Conservation (phyloP, 2,888 invertebrate species). For the Pherbina coryleti region DNA sequence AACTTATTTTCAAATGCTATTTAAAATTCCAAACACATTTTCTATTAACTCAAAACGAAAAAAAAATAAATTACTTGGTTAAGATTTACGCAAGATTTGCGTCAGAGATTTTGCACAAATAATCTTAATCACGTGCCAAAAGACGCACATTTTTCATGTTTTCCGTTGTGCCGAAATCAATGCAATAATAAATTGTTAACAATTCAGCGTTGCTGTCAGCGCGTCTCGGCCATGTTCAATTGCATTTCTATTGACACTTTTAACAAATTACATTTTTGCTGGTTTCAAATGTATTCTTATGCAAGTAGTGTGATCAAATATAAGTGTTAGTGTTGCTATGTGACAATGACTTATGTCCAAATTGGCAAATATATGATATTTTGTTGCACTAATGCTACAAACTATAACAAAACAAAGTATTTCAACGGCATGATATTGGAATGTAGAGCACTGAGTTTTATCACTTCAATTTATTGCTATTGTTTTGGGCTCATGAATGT, state of each 20-base stretch:
- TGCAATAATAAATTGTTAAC: conserved; percentile 16
- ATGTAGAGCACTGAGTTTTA: too few relatives aligned
- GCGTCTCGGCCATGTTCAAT: not conserved
- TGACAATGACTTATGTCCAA: not conserved
- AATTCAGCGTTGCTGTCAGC: not conserved
- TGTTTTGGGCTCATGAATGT: too few relatives aligned
- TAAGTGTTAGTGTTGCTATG: too few relatives aligned
- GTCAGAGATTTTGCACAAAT: not conserved
- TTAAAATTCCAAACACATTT: conserved; percentile 15
- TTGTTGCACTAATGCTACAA: not conserved
- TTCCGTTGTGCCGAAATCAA: conserved; percentile 1
- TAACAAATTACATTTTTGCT: conserved; percentile 11
- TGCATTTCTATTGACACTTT: conserved; percentile 10
- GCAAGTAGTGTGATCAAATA: too few relatives aligned
- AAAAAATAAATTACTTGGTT: not conserved
- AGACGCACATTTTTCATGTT: conserved; percentile 11
- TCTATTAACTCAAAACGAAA: conserved; percentile 4
- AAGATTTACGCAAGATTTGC: too few relatives aligned
- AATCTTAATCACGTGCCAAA: conserved; percentile 24
- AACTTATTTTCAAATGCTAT: not conserved
- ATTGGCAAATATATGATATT: not conserved
- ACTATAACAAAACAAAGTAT: not conserved
- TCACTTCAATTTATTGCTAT: too few relatives aligned
- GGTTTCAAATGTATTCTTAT: too few relatives aligned
- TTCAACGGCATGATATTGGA: too few relatives aligned